phyloP scores from a whole-genome alignment of 2,888 invertebrate genomes.

The Pammene aurita region DNA sequence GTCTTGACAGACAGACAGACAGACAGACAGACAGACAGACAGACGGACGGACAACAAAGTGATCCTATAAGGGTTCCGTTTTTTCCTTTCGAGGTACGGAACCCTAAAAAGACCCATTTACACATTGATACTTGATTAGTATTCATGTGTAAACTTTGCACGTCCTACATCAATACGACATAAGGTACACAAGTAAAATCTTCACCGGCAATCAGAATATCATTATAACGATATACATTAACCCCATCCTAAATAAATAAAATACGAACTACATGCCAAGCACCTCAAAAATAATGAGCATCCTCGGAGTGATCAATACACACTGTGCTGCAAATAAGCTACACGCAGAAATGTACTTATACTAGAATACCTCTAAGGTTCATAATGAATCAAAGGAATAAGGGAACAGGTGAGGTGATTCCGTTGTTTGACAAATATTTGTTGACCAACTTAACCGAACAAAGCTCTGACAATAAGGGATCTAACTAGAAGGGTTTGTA shows the following conservation, averaged over 20 bases:
- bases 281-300: conserved; percentile 36
- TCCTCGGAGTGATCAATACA: conserved; percentile 25
- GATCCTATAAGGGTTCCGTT: too few species aligned
- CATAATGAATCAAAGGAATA: conserved; percentile 17
- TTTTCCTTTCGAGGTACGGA: too few species aligned
- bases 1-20: too few species aligned
- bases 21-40: too few species aligned
- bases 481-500: conserved; percentile 41
- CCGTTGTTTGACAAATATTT: conserved; percentile 39
- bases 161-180: not conserved
- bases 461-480: conserved; percentile 36
- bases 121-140: too few species aligned
- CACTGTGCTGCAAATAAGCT: not conserved
- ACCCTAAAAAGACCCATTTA: too few species aligned
- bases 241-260: conserved; percentile 29
- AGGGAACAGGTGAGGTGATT: conserved; percentile 35
- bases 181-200: not conserved
- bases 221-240: conserved; percentile 20
- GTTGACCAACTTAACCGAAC: conserved; percentile 36
- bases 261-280: conserved; percentile 4
- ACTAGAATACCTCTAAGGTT: conserved; percentile 9
- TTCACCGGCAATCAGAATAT: not conserved
- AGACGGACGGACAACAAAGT: too few species aligned
- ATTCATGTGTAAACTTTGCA: not conserved
- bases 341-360: conserved; percentile 16